Percentiles rank a stretch among this genome's conserved stretches.
These are phyloP conservation scores for Enoplosus armatus DNA, from an alignment of 2,797 vertebrate species.

Conservation along the genomic window DNA sequence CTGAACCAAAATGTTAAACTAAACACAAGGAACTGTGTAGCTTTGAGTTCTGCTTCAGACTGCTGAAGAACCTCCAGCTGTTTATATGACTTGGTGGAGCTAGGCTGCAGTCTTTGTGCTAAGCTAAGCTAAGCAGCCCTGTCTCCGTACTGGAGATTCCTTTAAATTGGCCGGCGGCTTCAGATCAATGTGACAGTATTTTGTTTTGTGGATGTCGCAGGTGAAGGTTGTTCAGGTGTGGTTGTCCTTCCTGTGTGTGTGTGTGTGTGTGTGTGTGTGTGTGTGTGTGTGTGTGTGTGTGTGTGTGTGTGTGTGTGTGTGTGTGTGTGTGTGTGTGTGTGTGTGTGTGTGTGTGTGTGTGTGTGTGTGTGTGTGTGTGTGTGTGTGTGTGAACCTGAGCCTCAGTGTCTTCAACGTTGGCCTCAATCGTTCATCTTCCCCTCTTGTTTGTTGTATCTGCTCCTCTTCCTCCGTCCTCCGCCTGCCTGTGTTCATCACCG, in stretches of 20 bases:
- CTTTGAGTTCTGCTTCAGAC: no score
- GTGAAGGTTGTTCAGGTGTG: conserved; percentile 35
- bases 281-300: conserved; percentile 17
- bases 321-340: conserved; percentile 3
- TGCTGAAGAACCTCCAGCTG: no score
- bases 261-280: conserved; percentile 6
- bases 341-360: conserved; percentile 9
- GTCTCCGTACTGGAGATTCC: not conserved
- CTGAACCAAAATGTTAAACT: no score
- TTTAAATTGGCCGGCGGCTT: not conserved
- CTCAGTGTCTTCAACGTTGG: conserved; percentile 55
- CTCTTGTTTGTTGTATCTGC: not conserved
- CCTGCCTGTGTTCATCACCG: conserved; percentile 2
- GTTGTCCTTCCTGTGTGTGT: not conserved
- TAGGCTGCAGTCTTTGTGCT: conserved; percentile 32
- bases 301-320: conserved; percentile 18
- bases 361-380: conserved; percentile 1
- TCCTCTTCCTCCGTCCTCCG: not conserved
- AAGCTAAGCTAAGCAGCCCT: conserved; percentile 22
- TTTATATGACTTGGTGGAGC: no score
- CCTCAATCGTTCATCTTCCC: conserved; percentile 47
- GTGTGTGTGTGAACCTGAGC: conserved; percentile 53
- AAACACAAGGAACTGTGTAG: no score
- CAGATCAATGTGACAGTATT: not conserved
- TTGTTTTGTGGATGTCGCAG: conserved; percentile 9